Evolutionary conservation across 2,888 invertebrate genomes (phyloP).

Genomic region (Periphyllus acericola): DNA sequence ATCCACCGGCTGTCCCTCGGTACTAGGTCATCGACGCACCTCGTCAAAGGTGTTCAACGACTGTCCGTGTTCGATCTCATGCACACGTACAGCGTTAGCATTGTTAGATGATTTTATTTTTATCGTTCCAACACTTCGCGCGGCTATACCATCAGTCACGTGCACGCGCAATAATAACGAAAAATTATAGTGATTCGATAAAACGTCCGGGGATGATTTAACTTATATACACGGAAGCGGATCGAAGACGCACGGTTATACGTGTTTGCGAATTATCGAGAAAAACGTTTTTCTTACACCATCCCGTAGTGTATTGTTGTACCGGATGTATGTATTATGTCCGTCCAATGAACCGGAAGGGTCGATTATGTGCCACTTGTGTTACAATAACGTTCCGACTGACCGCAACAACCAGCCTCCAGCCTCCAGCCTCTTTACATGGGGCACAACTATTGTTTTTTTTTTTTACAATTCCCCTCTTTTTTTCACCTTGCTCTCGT

Average conservation of each 20-base stretch:
- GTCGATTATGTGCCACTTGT: slow-evolving; percentile 51
- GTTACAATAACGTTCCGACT: slow-evolving; percentile 29
- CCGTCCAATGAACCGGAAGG: slow-evolving; percentile 40
- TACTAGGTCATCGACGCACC: too few relatives aligned
- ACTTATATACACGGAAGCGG: neutral
- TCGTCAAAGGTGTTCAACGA: too few relatives aligned
- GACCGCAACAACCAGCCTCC: neutral
- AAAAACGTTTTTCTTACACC: slow-evolving; percentile 33
- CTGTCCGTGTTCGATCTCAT: too few relatives aligned
- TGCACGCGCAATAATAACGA: neutral
- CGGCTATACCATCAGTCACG: neutral
- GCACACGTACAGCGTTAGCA: too few relatives aligned
- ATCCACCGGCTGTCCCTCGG: too few relatives aligned
- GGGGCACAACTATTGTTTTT: slow-evolving; percentile 5
- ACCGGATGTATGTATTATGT: slow-evolving; percentile 39
- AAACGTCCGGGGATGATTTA: neutral
- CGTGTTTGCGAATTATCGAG: slow-evolving; percentile 4
- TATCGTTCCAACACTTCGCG: neutral
- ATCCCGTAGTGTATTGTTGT: neutral
- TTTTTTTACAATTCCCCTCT: neutral
- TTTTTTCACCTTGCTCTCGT: neutral
- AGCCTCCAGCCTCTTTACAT: slow-evolving; percentile 7
- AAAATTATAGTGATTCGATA: neutral
- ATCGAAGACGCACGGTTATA: neutral
- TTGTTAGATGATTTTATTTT: neutral